phyloP scores from a whole-genome alignment of 2,113 vertebrate genomes.

The Notarius lentiginosus region DNA sequence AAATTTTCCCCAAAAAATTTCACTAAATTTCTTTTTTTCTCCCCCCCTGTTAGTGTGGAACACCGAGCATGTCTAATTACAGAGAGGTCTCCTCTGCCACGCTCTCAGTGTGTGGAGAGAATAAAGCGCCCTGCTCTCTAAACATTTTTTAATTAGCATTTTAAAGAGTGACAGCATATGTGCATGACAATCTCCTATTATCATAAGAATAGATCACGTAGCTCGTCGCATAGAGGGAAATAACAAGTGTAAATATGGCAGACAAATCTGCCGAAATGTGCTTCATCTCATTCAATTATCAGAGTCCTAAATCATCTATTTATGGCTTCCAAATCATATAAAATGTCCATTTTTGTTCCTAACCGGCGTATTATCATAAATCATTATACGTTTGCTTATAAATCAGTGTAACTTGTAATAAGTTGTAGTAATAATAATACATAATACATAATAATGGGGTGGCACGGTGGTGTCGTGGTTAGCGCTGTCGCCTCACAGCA shows the following conservation, averaged over 20 bases:
- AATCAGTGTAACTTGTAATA: background rate
- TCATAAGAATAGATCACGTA: constrained; percentile 43
- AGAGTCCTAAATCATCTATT: background rate
- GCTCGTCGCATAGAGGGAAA: constrained; percentile 17
- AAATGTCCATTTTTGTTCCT: background rate
- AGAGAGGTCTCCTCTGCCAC: constrained; percentile 30
- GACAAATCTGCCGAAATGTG: constrained; percentile 34
- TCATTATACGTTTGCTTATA: background rate
- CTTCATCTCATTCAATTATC: constrained; percentile 33
- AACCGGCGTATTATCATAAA: background rate
- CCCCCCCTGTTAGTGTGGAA: background rate
- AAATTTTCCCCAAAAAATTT: background rate
- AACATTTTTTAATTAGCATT: constrained; percentile 65
- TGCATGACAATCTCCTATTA: constrained; percentile 48
- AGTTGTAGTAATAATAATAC: background rate
- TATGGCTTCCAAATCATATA: background rate
- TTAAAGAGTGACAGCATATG: constrained; percentile 55
- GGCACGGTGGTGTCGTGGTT: too few relatives aligned
- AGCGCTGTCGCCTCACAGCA: too few relatives aligned
- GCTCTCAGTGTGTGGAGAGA: constrained; percentile 35
- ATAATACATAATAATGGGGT: background rate
- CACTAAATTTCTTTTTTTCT: constrained; percentile 10
- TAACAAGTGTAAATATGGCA: constrained; percentile 30
- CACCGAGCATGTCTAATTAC: constrained; percentile 26
- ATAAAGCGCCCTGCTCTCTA: constrained; percentile 55